Evolutionary conservation across 2,888 invertebrate species (phyloP).

Genomic region (Abscondita cerata): DNA sequence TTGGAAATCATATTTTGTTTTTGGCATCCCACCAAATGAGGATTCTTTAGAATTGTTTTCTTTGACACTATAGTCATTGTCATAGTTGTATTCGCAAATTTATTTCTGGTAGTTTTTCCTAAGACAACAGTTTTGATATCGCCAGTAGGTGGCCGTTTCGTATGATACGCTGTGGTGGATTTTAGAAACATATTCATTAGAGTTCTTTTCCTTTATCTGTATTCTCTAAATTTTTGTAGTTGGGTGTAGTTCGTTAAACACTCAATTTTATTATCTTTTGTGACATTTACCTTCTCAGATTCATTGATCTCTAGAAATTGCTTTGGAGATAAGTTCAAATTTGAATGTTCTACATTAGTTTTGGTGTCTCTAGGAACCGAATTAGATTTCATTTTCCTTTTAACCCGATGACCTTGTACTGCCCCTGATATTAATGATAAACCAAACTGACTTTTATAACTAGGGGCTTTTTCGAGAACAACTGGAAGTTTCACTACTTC

Average conservation of each 20-base stretch:
- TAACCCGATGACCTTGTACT: conserved; percentile 58
- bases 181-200: conserved; percentile 56
- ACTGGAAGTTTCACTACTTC: background rate
- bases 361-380: too few relatives aligned
- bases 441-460: conserved; percentile 48
- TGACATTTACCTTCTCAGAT: too few relatives aligned
- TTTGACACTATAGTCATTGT: conserved; percentile 16
- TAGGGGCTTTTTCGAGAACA: conserved; percentile 3
- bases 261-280: too few relatives aligned
- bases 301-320: too few relatives aligned
- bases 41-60: conserved; percentile 5
- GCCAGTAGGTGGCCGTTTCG: conserved; percentile 1
- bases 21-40: background rate
- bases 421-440: conserved; percentile 54
- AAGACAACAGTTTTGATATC: conserved; percentile 5
- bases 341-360: too few relatives aligned
- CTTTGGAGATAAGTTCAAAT: too few relatives aligned
- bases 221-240: too few relatives aligned
- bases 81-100: conserved; percentile 13
- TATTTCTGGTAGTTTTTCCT: conserved; percentile 2
- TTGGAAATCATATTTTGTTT: conserved; percentile 21
- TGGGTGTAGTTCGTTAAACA: too few relatives aligned
- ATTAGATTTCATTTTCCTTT: conserved; percentile 53
- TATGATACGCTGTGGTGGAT: conserved; percentile 43
- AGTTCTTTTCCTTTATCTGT: conserved; percentile 51